Evolutionary conservation across 1,140 invertebrate genomes (phyloP).

Genomic region (Proales similis): DNA sequence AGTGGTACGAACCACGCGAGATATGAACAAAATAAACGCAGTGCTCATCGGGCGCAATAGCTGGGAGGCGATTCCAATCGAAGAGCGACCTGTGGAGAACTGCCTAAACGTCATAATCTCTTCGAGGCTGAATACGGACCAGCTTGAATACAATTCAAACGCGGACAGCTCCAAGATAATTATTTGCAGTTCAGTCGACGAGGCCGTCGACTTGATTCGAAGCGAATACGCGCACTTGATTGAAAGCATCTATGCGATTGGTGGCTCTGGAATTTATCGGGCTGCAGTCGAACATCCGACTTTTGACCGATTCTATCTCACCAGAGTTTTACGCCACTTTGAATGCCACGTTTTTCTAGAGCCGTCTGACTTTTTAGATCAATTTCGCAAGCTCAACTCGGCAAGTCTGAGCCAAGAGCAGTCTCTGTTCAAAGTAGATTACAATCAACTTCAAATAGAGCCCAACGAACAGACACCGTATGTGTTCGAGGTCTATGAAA

Average conservation of each 20-base stretch:
- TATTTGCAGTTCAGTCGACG: not conserved
- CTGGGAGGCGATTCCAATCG: conserved; percentile 7
- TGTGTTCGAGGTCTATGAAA: conserved; percentile 35
- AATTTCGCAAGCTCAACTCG: conserved; percentile 2
- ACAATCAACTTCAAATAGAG: not conserved
- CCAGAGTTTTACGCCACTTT: conserved; percentile 34
- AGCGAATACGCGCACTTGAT: not conserved
- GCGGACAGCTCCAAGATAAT: not conserved
- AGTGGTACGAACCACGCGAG: not conserved
- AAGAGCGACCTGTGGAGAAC: not conserved
- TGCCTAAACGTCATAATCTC: conserved; percentile 21
- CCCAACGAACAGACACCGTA: not conserved
- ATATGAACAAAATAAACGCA: conserved; percentile 30
- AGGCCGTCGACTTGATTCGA: not conserved
- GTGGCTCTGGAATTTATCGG: conserved; percentile 19
- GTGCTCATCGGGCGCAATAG: conserved; percentile 7
- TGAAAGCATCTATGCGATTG: conserved; percentile 19
- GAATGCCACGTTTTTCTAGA: conserved; percentile 14
- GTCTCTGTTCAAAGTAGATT: not conserved
- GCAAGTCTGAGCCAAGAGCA: conserved; percentile 1
- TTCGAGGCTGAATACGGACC: not conserved
- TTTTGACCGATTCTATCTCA: conserved; percentile 32
- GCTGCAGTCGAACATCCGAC: not conserved
- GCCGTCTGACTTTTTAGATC: conserved; percentile 11
- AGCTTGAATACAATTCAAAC: not conserved